These are phyloP conservation scores for Malacoraja senta DNA, from an alignment of 2,797 vertebrate species.

Conservation along the genomic window DNA sequence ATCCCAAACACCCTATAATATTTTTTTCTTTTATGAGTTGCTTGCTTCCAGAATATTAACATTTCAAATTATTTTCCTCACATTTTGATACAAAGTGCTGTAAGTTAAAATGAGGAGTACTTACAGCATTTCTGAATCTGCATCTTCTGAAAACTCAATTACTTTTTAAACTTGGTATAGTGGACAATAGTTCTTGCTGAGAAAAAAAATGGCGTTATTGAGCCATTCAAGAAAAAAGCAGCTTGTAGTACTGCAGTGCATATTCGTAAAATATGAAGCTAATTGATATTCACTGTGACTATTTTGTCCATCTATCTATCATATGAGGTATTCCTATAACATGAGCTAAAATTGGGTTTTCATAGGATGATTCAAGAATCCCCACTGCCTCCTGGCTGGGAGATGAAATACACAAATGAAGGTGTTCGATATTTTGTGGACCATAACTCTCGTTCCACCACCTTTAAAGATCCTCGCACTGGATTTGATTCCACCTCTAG, in stretches of 20 bases:
- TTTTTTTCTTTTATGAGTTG: neutral
- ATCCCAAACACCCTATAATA: no score
- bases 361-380: slow-evolving; percentile 95
- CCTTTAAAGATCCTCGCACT: slow-evolving; percentile 92
- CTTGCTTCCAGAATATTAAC: neutral
- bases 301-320: neutral
- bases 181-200: neutral
- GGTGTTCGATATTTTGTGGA: slow-evolving; percentile 95
- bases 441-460: slow-evolving; percentile 92
- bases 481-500: slow-evolving; percentile 80
- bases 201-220: neutral
- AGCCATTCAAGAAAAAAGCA: neutral
- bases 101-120: neutral
- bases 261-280: neutral
- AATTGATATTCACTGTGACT: slow-evolving; percentile 17
- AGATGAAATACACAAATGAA: slow-evolving; percentile 96
- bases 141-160: neutral
- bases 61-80: neutral
- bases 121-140: neutral
- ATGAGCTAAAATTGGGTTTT: slow-evolving; percentile 26
- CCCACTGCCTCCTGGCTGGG: slow-evolving; percentile 90
- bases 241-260: neutral
- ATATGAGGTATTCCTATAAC: slow-evolving; percentile 11
- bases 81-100: neutral
- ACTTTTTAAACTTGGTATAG: neutral